Evolutionary conservation across 2,797 vertebrate species (phyloP), one percentile per base, ranked within the genome.

Genomic region (Brachyrhaphis roseni): DNA sequence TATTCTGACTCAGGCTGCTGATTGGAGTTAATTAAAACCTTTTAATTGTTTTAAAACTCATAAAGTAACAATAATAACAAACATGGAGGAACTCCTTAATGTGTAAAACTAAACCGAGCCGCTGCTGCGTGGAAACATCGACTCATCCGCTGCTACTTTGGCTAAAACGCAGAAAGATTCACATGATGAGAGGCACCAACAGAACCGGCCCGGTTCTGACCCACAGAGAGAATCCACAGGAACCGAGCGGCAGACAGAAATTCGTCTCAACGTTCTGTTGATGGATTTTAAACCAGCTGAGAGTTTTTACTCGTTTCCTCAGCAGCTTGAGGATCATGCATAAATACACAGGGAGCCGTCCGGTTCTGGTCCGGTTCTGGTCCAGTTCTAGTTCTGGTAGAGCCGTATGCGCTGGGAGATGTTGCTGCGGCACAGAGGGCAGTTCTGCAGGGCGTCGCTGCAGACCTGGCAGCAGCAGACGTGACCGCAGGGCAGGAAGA

Each of bases 401-500:
- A 79, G 28, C 16, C 92, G 93, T 1, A 99, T 76, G 43, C 95
- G 92, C 93, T 98, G 98, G 0, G 91, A 16, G 59, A 98, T 94
- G 80, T 84, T 87, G 88, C 86, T 87, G 57, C 97, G 98, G 92
- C 98, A 99, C 86, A 99, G 94, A 0, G 98, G 98, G 74, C 98
- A 99, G 34, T 85, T 90, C 75, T 71, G 95, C 84, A 99, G 91
- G 0, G 92, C 96, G 0, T 94, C 91, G 26, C 95, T 97, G 93
- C 98, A 99, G 16, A 85, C 86, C 88, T 93, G 95, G 86, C 98
- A 99, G 91, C 98, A 99, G 95, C 98, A 99, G 10, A 98, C 97
- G 0, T 99, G 98, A 57, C 98, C 98, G 0, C 98, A 99, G 20
- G 96, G 94, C 91, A 99, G 94, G 93, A 98, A 99, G 92, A 99